Evolutionary conservation across 1,140 invertebrate species (phyloP), one percentile per base, ranked within the genome.

Genomic region (Ericerus pela): DNA sequence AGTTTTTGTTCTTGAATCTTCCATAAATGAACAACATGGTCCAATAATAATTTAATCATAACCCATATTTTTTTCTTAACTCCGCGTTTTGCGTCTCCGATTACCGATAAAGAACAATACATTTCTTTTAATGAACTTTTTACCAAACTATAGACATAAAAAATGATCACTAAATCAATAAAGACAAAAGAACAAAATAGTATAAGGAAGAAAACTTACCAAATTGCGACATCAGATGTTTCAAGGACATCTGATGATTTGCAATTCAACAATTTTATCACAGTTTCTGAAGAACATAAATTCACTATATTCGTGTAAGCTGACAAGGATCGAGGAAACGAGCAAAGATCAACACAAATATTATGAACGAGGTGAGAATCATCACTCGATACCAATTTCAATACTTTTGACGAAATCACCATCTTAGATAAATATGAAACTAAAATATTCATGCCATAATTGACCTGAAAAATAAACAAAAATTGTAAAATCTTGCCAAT

Each of bases 11-110:
- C 77, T 58, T 89, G 80, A 38, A 78, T 74, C 63, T 79, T 77
- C 89, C 89, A 96, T 0, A 79, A 70, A 14, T 73, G 64, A 0
- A 85, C 79, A 29, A 87, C 67, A 51, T 75, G 67, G 20, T 73
- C 70, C 2, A 85, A 62, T 1, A 84, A 70, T 1, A 69, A 63
- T 53, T 78, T 70, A 24, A 84, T 70, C 2, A 73, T 64, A 0
- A 66, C 57, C 65, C 58, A 56, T 51, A 26, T 53, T 16, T 12
- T 27, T 33, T 31, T 22, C 31, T 27, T 33, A 18, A 61, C 20
- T 20, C 29, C 51, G 24, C 30, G 43, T 38, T 47, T n/a, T 29
- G 10, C 38, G 18, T 37, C 73, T 62, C 26, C 26, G 20, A 47
- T 24, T 20, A 47, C 14, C 2, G 41, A 47, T 47, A 70, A 36